Evolutionary conservation across 2,888 invertebrate genomes (phyloP).

Genomic region (Notodonta ziczac): DNA sequence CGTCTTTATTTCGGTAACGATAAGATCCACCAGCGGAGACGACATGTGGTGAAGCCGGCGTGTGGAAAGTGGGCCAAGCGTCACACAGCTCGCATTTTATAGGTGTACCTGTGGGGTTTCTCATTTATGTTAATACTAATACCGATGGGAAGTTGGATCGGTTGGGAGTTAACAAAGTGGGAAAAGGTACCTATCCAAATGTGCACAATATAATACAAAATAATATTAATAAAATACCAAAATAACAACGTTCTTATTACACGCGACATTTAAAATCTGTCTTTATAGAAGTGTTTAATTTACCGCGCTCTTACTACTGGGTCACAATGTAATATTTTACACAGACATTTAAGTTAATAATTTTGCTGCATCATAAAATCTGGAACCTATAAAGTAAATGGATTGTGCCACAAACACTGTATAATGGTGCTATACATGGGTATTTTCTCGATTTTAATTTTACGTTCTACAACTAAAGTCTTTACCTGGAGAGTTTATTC

Average conservation of each 20-base stretch:
- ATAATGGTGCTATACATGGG: too few relatives aligned
- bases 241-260: background rate
- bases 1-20: constrained; percentile 51
- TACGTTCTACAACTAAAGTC: constrained; percentile 1
- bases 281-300: background rate
- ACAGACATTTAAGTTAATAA: background rate
- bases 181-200: background rate
- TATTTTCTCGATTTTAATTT: background rate
- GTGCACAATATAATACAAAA: too few relatives aligned
- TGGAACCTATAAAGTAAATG: too few relatives aligned
- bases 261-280: background rate
- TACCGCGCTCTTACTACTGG: background rate
- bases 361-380: background rate
- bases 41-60: constrained; percentile 71
- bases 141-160: constrained; percentile 34
- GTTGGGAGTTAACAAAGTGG: constrained; percentile 31
- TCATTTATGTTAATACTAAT: constrained; percentile 54
- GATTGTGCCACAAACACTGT: too few relatives aligned
- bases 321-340: background rate
- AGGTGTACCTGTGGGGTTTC: constrained; percentile 69
- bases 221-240: background rate
- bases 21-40: constrained; percentile 56
- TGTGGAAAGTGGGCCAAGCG: constrained; percentile 79
- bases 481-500: constrained; percentile 13
- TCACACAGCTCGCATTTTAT: constrained; percentile 80